phyloP scores from a whole-genome alignment of 2,888 invertebrate species.

The Phragmatobia fuliginosa region DNA sequence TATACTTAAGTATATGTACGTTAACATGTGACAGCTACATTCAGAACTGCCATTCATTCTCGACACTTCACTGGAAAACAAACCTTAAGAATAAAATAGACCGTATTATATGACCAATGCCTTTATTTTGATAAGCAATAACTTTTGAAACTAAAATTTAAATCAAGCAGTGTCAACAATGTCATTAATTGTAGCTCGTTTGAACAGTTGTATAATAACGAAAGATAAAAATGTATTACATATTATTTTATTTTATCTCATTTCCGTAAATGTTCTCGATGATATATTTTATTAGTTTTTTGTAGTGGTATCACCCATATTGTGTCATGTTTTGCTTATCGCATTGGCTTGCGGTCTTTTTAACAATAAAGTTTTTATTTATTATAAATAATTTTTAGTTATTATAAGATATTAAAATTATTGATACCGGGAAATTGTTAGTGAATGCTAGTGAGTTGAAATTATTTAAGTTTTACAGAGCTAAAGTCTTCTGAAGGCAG shows the following conservation, averaged over 20 bases:
- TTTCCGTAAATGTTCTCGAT: conserved; percentile 19
- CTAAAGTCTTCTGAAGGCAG: not conserved
- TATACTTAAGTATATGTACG: not conserved
- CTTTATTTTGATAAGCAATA: not conserved
- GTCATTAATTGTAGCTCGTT: not conserved
- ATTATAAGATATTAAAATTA: no score
- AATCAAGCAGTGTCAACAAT: not conserved
- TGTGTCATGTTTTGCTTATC: not conserved
- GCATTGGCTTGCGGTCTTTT: not conserved
- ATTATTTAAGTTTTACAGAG: not conserved
- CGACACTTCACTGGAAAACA: not conserved
- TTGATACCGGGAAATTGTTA: not conserved
- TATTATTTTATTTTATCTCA: conserved; percentile 23
- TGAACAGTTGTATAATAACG: conserved; percentile 25
- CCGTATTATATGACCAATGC: not conserved
- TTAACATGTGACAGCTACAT: no score
- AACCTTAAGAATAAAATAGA: not conserved
- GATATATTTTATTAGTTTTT: conserved; percentile 14
- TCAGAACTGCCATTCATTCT: no score
- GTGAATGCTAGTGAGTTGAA: not conserved
- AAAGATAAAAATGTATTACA: conserved; percentile 26
- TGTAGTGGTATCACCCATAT: not conserved
- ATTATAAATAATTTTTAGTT: no score
- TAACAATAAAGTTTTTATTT: not conserved
- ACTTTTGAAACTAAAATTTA: not conserved